Conservation (phyloP, 2,888 invertebrate genomes). For the Stegana nigrithorax region DNA sequence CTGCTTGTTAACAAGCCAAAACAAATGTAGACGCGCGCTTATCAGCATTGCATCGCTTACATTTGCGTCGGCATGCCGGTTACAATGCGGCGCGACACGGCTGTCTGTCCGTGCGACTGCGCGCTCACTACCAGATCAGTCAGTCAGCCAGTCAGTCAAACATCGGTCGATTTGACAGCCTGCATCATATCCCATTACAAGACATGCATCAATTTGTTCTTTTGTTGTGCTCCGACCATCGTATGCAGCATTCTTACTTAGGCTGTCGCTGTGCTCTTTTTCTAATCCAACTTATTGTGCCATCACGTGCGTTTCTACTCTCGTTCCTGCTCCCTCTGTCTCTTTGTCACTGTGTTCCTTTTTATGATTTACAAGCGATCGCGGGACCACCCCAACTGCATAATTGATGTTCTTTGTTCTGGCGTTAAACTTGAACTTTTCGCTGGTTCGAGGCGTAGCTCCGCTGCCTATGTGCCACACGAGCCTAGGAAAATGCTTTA, state of each 20-base stretch:
- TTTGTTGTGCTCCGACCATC: too few species aligned
- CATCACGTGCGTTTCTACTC: too few species aligned
- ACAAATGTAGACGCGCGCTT: constrained; percentile 7
- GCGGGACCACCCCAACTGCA: background rate
- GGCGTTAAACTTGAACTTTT: constrained; percentile 11
- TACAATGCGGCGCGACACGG: too few species aligned
- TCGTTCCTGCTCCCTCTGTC: background rate
- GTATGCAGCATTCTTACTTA: too few species aligned
- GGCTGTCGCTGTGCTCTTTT: too few species aligned
- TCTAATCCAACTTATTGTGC: too few species aligned
- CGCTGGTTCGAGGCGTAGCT: background rate
- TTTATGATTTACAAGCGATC: background rate
- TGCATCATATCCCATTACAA: constrained; percentile 9
- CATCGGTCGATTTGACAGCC: too few species aligned
- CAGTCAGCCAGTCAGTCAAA: too few species aligned
- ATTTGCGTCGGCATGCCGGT: too few species aligned
- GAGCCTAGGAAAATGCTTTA: background rate
- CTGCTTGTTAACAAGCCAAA: background rate
- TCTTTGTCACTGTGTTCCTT: background rate
- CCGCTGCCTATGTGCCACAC: background rate
- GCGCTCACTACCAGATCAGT: too few species aligned
- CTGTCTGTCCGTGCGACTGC: too few species aligned
- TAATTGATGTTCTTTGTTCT: background rate
- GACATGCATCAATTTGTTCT: constrained; percentile 17
- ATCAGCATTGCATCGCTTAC: too few species aligned